Evolutionary conservation across 2,113 vertebrate genomes (phyloP).

Genomic region (Vireo altiloquus): DNA sequence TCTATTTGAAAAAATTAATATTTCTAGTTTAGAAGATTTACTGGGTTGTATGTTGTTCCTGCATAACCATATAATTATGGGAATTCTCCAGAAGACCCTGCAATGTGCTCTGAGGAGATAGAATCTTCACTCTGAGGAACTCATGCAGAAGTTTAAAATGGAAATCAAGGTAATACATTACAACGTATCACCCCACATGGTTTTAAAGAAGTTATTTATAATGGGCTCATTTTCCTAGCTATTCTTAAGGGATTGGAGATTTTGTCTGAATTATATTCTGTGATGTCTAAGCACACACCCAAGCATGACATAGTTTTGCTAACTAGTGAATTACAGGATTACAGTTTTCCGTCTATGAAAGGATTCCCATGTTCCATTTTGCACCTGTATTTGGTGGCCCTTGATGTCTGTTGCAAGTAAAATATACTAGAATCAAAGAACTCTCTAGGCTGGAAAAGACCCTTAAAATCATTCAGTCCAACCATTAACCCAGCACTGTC

Average conservation of each 20-base stretch:
- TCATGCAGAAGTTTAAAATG: neutral
- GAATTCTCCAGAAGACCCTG: neutral
- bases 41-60: neutral
- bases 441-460: neutral
- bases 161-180: neutral
- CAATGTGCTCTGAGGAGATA: neutral
- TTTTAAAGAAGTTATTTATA: neutral
- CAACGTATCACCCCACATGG: rapidly evolving
- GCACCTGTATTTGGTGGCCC: neutral
- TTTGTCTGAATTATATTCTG: neutral
- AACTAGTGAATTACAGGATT: neutral
- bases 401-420: neutral
- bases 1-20: neutral
- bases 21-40: neutral
- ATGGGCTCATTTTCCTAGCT: rapidly evolving
- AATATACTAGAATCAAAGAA: neutral
- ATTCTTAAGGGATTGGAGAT: neutral
- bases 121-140: neutral
- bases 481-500: neutral
- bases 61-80: neutral
- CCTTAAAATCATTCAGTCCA: neutral
- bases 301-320: neutral
- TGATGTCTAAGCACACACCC: neutral
- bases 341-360: neutral
- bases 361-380: neutral